Conservation (phyloP, 2,888 invertebrate genomes). For the Cryptocheilus praepositus region DNA sequence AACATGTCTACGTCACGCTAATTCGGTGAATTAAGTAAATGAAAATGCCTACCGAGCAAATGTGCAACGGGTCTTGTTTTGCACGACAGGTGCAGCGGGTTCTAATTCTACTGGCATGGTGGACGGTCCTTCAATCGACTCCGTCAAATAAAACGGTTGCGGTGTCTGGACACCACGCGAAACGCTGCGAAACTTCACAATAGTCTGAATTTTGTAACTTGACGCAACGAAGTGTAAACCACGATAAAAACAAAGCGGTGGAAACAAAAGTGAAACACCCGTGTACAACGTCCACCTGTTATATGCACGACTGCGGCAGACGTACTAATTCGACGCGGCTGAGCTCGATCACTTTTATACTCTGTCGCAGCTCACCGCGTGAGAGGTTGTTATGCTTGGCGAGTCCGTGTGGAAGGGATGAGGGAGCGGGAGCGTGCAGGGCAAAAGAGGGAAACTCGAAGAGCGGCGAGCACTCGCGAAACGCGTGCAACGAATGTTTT, state of each 20-base stretch:
- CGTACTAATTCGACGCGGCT: constrained; percentile 54
- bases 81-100: constrained; percentile 51
- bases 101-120: constrained; percentile 67
- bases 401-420: too few species aligned
- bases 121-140: background rate
- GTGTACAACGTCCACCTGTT: constrained; percentile 1
- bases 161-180: background rate
- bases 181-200: background rate
- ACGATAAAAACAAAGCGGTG: background rate
- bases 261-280: background rate
- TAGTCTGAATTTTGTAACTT: too few species aligned
- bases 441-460: constrained; percentile 33
- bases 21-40: constrained; percentile 10
- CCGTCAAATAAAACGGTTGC: background rate
- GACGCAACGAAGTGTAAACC: too few species aligned
- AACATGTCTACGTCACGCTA: background rate
- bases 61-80: constrained; percentile 30
- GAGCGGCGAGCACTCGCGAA: constrained; percentile 57
- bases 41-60: constrained; percentile 45
- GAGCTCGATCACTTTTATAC: constrained; percentile 62
- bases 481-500: constrained; percentile 63
- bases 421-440: too few species aligned
- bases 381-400: background rate
- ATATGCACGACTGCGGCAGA: constrained; percentile 35
- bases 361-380: constrained; percentile 1